Evolutionary conservation across 2,888 invertebrate genomes (phyloP), one percentile per base, ranked within the genome.

Genomic region (Amblyteles armatorius): DNA sequence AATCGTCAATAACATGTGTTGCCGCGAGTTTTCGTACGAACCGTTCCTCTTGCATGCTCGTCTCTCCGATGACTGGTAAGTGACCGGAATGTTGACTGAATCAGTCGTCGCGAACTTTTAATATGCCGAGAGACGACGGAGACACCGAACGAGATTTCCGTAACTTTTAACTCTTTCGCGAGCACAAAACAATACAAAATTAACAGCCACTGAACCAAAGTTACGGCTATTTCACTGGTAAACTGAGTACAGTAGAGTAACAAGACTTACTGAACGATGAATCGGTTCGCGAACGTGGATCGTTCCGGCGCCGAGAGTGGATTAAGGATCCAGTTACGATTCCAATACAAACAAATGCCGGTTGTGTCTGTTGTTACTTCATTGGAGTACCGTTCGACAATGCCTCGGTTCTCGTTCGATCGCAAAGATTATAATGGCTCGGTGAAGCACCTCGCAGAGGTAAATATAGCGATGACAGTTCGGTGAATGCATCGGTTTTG

Each of bases 391-490:
- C 80, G 85, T 74, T 69, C 65, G 68, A 83, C 68, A 83, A 83
- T 85, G 82, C 72, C 72, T 68, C 79, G 76, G 72, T 80, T 44
- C 80, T n/a, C 63, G 72, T 55, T 60, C 77, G 69, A 82, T 77
- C 52, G n/a, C 80, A 29, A 55, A 4, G 68, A 79, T 82, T 80
- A 83, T 83, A 78, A 72, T 48, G 57, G 29, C 72, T 57, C 78
- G 78, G 40, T 57, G 68, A 72, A 71, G 44, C 55, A 76, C 74
- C 72, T 78, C 80, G 40, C 52, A 33, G 11, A 33, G 67, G 67
- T 78, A 84, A 84, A 84, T 84, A 84, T 84, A 84, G 84, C 78
- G 78, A 74, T 84, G 84, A 84, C 84, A 79, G 55, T 63, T 84
- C 9, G 73, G 52, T 73, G 72, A 60, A 77, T 77, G 65, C 76